phyloP scores from a whole-genome alignment of 2,797 vertebrate genomes.

The Acridotheres tristis region DNA sequence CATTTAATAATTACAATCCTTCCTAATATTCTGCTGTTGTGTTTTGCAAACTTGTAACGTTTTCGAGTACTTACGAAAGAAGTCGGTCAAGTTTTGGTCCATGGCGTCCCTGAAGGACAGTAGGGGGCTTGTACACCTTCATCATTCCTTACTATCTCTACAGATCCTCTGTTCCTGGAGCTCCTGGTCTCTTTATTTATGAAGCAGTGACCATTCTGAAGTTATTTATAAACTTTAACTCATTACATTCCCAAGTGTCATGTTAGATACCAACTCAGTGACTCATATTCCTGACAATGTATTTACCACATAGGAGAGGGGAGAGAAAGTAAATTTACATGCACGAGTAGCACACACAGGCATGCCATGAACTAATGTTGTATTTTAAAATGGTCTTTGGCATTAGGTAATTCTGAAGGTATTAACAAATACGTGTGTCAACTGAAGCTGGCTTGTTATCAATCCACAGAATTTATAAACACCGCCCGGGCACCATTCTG shows the following conservation, averaged over 20 bases:
- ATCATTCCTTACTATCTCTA: constrained; percentile 40
- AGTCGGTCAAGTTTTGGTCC: constrained; percentile 75
- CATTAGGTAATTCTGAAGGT: neutral
- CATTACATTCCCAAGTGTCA: constrained; percentile 50
- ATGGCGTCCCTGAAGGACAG: constrained; percentile 58
- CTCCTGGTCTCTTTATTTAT: constrained; percentile 69
- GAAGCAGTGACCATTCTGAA: constrained; percentile 44
- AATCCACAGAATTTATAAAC: neutral
- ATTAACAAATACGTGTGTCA: neutral
- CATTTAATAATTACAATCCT: neutral
- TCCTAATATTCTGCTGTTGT: neutral
- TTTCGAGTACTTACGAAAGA: constrained; percentile 74
- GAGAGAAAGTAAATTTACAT: constrained; percentile 59
- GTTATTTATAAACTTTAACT: constrained; percentile 79
- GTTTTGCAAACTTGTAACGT: neutral
- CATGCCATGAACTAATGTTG: constrained; percentile 42
- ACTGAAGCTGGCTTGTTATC: neutral
- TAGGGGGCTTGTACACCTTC: constrained; percentile 68
- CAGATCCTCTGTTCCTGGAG: neutral
- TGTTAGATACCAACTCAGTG: constrained; percentile 21
- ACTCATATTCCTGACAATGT: constrained; percentile 69
- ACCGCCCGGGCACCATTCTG: neutral
- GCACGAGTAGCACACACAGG: constrained; percentile 39
- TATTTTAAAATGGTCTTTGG: constrained; percentile 45
- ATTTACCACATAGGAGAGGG: neutral